A percentile compares a stretch with the other conserved stretches of the same genome.
Conservation (phyloP, 2,797 vertebrate species). For the Vireo griseus region DNA sequence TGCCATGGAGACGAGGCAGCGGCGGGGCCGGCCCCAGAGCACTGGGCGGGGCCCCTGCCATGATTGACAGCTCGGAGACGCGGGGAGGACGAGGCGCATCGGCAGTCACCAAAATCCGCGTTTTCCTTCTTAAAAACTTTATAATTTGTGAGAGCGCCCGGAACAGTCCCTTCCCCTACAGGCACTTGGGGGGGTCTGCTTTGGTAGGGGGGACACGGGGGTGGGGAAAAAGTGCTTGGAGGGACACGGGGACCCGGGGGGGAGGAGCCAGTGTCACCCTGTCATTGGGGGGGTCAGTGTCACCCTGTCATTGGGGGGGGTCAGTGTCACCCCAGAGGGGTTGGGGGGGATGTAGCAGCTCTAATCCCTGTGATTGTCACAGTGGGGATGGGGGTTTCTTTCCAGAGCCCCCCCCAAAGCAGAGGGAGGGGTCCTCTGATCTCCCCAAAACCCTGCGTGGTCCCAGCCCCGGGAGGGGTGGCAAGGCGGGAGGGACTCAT, state of each 20-base stretch:
- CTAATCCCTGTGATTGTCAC: neutral
- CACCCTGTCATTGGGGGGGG: too few species aligned
- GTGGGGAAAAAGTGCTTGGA: neutral
- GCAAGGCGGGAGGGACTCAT: neutral
- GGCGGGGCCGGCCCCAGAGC: too few species aligned
- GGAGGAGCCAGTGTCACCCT: neutral
- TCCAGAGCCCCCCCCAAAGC: neutral
- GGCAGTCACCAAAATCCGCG: neutral
- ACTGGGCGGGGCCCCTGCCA: rapidly evolving
- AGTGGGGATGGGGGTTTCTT: neutral
- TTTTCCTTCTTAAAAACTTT: neutral
- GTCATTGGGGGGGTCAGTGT: too few species aligned
- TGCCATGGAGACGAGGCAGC: neutral
- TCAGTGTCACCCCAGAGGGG: too few species aligned
- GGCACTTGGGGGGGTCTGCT: neutral
- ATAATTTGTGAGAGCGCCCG: neutral
- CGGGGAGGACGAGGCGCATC: neutral
- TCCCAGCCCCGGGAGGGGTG: too few species aligned
- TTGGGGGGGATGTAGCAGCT: neutral
- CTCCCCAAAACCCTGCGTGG: neutral
- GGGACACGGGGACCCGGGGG: neutral
- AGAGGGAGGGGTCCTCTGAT: neutral
- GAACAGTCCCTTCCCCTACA: neutral
- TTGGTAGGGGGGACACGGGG: neutral
- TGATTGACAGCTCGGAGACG: neutral